Base-by-base conservation (phyloP, 1,140 invertebrate species). In the Cheumatopsyche charites region DNA sequence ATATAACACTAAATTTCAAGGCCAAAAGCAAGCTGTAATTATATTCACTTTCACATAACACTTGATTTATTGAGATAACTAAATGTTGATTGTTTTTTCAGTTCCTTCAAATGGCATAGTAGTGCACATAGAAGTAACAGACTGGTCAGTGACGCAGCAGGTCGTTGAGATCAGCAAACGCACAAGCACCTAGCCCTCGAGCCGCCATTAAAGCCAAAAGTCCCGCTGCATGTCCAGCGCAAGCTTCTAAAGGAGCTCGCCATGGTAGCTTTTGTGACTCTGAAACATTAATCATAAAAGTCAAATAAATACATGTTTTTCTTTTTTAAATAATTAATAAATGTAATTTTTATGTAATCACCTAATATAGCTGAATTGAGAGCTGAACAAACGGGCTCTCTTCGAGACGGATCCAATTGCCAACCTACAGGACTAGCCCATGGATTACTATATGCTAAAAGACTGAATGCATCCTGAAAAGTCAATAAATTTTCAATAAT, bases 351-450 rank as follows among this genome's bases (percentile, higher is more conserved):
- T n/a, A 19, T 58, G 1, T 21, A 29, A 78, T 82, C 83, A 95
- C 93, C 92, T 84, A 96, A 88, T 86, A 99, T 98, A 80, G 97
- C 96, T 82, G 96, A 97, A 86, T 99, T 98, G 75, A 99, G 89
- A 78, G 93, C 91, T 77, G 94, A 92, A 87, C 95, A 98, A 71
- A 98, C 94, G 52, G 92, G 90, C 86, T 98, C 97, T 78, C 97
- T 88, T 79, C 97, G 92, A 73, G 92, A 87, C 11, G 96, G 92
- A 82, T 97, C 92, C 75, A 98, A 85, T 81, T 98, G 95, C 91
- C 94, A 96, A 23, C 96, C 95, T 58, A 98, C 91, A 21, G 96
- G 96, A 83, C 95, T 97, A 78, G 90, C 91, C 95, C 95, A 98
- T 7, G 97, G 97, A 87, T 98, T 97, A 77, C 95, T 93, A 86